phyloP scores from a whole-genome alignment of 1,140 invertebrate genomes.

The Macrobrachium rosenbergii region DNA sequence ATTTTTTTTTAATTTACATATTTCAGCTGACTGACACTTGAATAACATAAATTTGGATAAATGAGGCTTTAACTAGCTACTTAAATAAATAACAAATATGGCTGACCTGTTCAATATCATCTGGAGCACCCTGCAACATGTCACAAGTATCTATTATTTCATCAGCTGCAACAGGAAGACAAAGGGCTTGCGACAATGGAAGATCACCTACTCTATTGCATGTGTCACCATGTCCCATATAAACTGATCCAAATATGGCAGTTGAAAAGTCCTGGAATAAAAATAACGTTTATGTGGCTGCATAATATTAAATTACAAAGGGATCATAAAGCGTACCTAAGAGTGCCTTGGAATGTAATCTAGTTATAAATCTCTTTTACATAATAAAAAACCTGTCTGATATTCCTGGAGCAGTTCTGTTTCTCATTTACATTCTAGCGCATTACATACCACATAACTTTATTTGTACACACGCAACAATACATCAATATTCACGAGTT shows the following conservation, averaged over 20 bases:
- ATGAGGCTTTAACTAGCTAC: neutral
- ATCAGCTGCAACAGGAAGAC: constrained; percentile 91
- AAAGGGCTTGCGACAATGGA: constrained; percentile 85
- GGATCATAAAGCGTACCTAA: no score
- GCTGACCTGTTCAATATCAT: constrained; percentile 62
- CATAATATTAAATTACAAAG: no score
- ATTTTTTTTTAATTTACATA: neutral
- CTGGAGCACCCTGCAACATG: constrained; percentile 55
- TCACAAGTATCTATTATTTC: constrained; percentile 77
- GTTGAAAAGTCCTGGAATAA: constrained; percentile 67
- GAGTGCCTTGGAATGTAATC: no score
- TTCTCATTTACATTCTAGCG: no score
- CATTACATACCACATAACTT: no score
- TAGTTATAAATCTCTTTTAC: no score
- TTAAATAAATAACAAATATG: neutral
- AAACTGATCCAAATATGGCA: constrained; percentile 70
- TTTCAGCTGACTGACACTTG: neutral
- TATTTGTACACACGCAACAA: neutral
- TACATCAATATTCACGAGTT: neutral
- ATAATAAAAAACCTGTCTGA: neutral
- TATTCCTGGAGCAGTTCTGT: no score
- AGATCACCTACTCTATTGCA: constrained; percentile 41
- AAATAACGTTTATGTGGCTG: neutral
- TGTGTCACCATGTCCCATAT: constrained; percentile 52
- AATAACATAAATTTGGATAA: no score